Percentiles rank a stretch among this genome's conserved stretches.
Conservation (phyloP, 2,888 invertebrate genomes). For the Deilephila porcellus region DNA sequence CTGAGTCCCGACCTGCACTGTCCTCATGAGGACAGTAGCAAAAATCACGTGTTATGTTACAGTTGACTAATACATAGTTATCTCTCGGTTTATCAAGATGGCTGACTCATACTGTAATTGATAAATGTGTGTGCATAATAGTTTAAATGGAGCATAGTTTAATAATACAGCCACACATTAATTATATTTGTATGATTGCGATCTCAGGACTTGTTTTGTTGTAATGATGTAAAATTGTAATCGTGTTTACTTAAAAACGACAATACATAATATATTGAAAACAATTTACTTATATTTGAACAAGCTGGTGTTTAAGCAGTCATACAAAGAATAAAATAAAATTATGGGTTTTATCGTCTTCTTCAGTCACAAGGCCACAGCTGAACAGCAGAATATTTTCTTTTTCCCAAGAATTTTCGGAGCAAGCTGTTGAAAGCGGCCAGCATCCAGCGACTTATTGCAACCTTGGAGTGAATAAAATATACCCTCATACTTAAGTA, state of each 20-base stretch:
- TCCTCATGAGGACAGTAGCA: slow-evolving; percentile 1
- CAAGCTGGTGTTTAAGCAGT: too few relatives aligned
- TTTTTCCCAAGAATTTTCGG: too few relatives aligned
- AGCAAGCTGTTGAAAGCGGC: too few relatives aligned
- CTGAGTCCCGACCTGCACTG: background rate
- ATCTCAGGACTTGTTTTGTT: background rate
- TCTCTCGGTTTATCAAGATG: slow-evolving; percentile 4
- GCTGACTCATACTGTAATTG: slow-evolving; percentile 9
- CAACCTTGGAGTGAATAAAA: too few relatives aligned
- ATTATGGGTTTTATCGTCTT: too few relatives aligned
- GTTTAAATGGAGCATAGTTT: slow-evolving; percentile 11
- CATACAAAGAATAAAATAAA: too few relatives aligned
- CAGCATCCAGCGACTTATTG: too few relatives aligned
- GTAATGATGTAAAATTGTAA: background rate
- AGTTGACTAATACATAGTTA: background rate
- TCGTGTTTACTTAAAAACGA: background rate
- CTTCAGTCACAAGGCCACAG: too few relatives aligned
- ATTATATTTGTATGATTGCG: background rate
- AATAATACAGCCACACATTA: slow-evolving; percentile 1
- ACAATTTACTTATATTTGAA: too few relatives aligned
- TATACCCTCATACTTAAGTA: too few relatives aligned
- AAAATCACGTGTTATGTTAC: background rate
- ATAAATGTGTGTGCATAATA: slow-evolving; percentile 2
- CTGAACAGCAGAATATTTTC: too few relatives aligned
- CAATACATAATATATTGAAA: too few relatives aligned